Percentiles rank a stretch among this genome's conserved stretches.
Evolutionary conservation across 1,140 invertebrate species (phyloP).

Genomic region (Sinella curviseta): DNA sequence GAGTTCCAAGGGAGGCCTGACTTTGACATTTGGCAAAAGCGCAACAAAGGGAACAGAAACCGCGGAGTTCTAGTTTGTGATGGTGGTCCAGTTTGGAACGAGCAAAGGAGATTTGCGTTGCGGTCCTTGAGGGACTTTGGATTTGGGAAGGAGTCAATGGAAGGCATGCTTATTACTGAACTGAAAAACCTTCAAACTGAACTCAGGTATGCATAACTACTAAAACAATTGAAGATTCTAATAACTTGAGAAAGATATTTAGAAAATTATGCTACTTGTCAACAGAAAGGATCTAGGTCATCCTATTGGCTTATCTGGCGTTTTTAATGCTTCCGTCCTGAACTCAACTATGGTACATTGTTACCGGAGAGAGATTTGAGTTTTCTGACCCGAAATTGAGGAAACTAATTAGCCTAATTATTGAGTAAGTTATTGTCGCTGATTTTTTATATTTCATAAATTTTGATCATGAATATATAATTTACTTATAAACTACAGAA

Average conservation of each 20-base stretch:
- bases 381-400: slow-evolving; percentile 35
- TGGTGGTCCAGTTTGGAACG: slow-evolving; percentile 73
- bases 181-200: background rate
- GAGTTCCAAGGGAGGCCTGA: background rate
- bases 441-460: background rate
- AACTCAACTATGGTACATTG: slow-evolving; percentile 43
- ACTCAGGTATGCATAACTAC: background rate
- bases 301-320: background rate
- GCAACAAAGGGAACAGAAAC: background rate
- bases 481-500: background rate
- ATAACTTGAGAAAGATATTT: too few species aligned
- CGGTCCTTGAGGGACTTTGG: background rate
- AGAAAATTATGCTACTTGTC: too few species aligned
- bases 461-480: background rate
- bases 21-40: background rate
- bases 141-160: slow-evolving; percentile 12
- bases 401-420: background rate
- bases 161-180: background rate
- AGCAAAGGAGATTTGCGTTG: slow-evolving; percentile 64
- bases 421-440: background rate
- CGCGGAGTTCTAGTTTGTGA: slow-evolving; percentile 69
- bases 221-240: too few species aligned
- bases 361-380: slow-evolving; percentile 36
- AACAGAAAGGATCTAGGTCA: slow-evolving; percentile 28
- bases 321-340: slow-evolving; percentile 41